Conservation (phyloP, 2,797 vertebrate genomes). For the Microctenopoma stevenorrisi region DNA sequence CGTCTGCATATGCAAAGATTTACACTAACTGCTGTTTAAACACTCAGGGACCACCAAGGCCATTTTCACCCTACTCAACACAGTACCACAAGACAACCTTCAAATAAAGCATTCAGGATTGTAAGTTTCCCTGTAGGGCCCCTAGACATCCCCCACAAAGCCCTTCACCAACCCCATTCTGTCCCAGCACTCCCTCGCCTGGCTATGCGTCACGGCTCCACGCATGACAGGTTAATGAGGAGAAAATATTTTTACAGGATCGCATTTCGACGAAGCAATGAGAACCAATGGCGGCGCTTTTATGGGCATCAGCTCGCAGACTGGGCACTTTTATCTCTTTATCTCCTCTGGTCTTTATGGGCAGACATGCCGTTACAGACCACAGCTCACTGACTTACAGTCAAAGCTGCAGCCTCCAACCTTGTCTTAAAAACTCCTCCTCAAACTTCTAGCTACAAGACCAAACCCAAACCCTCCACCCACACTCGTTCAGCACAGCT, state of each 20-base stretch:
- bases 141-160: constrained; percentile 52
- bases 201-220: constrained; percentile 75
- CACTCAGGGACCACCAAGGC: constrained; percentile 65
- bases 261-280: constrained; percentile 74
- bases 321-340: constrained; percentile 78
- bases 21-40: constrained; percentile 79
- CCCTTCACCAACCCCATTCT: constrained; percentile 45
- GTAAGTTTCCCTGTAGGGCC: constrained; percentile 58
- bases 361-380: constrained; percentile 56
- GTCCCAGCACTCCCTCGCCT: constrained; percentile 60
- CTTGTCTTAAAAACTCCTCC: constrained; percentile 59
- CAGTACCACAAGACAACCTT: constrained; percentile 74
- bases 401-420: constrained; percentile 49
- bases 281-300: constrained; percentile 78
- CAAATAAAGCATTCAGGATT: constrained; percentile 74
- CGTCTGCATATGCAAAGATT: constrained; percentile 68
- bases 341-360: constrained; percentile 75
- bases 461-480: constrained; percentile 32
- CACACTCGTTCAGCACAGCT: constrained; percentile 38
- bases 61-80: constrained; percentile 76
- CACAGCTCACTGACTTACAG: constrained; percentile 57
- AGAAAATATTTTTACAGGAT: constrained; percentile 90
- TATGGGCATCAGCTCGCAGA: constrained; percentile 77
- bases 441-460: constrained; percentile 37
- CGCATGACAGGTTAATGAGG: constrained; percentile 88